phyloP scores from a whole-genome alignment of 2,113 vertebrate species.

The Cyanoliseus patagonus region DNA sequence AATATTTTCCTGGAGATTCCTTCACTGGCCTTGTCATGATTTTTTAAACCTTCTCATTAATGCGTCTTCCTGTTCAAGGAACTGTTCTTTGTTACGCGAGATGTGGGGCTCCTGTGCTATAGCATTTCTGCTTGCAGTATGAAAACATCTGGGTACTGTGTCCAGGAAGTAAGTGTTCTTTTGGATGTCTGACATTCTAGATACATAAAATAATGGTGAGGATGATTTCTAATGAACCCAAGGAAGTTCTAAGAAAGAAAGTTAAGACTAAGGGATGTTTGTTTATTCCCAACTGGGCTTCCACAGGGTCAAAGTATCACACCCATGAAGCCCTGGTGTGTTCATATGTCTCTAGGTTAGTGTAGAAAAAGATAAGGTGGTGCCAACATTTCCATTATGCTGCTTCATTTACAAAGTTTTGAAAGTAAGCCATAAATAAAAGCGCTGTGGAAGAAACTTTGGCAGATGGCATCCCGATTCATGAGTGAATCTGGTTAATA shows the following conservation, averaged over 20 bases:
- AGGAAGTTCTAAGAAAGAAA: slow-evolving; percentile 2
- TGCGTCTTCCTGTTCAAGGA: background rate
- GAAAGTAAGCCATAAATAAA: slow-evolving; percentile 42
- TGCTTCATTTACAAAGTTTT: slow-evolving; percentile 25
- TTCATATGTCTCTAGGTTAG: background rate
- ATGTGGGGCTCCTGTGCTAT: background rate
- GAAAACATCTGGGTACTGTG: background rate
- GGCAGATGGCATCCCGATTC: slow-evolving; percentile 7
- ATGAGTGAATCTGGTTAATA: background rate
- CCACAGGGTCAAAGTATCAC: background rate
- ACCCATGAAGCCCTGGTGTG: background rate
- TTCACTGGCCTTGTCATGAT: background rate
- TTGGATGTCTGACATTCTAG: background rate
- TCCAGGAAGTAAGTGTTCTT: background rate
- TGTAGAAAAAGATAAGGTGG: slow-evolving; percentile 19
- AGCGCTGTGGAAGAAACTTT: slow-evolving; percentile 26
- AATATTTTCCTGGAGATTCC: background rate
- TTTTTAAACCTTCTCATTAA: background rate
- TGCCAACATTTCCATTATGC: slow-evolving; percentile 42
- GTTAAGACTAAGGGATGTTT: background rate
- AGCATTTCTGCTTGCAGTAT: background rate
- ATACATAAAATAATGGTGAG: background rate
- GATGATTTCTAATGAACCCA: background rate
- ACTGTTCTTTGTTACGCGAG: background rate
- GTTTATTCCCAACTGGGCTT: background rate